phyloP scores from a whole-genome alignment of 2,113 vertebrate genomes.

The Lagopus muta region DNA sequence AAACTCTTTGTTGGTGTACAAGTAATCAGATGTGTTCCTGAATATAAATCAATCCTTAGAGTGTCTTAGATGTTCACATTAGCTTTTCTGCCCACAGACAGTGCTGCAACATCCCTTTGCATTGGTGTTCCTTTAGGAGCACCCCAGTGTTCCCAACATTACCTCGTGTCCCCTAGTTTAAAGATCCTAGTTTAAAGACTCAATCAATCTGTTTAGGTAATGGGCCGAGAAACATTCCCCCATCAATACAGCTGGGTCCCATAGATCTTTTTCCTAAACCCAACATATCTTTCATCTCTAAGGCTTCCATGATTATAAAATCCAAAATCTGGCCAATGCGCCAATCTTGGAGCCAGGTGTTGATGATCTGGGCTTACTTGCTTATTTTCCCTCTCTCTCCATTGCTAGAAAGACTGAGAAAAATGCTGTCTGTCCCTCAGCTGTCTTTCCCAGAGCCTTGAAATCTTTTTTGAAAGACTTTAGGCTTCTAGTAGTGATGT shows the following conservation, averaged over 20 bases:
- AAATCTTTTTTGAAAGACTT: background rate
- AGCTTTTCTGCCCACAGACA: background rate
- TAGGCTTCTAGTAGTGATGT: background rate
- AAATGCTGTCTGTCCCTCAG: background rate
- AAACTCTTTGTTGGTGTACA: background rate
- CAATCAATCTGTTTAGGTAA: background rate
- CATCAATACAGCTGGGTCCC: background rate
- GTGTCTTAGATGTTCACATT: background rate
- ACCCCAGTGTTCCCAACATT: background rate
- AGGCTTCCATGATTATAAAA: background rate
- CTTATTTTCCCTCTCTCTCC: background rate
- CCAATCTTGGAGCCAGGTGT: background rate
- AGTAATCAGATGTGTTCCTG: background rate
- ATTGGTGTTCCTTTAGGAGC: too few relatives aligned
- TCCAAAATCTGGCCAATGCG: background rate
- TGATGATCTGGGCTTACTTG: background rate
- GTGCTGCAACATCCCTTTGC: background rate
- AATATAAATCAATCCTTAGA: background rate
- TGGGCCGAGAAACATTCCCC: background rate
- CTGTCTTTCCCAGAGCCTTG: background rate
- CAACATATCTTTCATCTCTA: background rate
- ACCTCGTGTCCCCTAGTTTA: background rate
- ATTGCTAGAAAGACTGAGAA: background rate
- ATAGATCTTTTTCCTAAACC: too few relatives aligned
- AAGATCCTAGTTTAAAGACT: background rate